These are phyloP conservation scores for Scaptomyza hsui DNA, from an alignment of 1,140 invertebrate genomes.

Conservation along the genomic window DNA sequence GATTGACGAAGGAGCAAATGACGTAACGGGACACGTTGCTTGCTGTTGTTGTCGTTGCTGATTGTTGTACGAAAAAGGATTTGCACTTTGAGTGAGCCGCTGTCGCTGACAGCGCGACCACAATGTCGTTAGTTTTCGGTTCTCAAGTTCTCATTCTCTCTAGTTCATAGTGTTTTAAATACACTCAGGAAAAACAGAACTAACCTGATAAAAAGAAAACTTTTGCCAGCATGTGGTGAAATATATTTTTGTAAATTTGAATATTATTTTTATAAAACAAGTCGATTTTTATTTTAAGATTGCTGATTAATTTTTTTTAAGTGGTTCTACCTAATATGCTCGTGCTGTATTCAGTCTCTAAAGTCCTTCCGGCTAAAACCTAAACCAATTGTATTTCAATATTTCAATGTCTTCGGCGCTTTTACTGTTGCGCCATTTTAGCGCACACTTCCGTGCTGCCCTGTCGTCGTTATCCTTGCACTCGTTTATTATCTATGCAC, in stretches of 20 bases:
- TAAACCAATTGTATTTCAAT: constrained; percentile 78
- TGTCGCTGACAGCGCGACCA: constrained; percentile 66
- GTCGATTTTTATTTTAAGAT: too few species aligned
- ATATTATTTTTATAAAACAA: too few species aligned
- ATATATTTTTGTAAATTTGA: too few species aligned
- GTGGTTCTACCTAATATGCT: too few species aligned
- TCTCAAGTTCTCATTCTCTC: constrained; percentile 2
- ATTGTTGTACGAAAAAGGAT: constrained; percentile 55
- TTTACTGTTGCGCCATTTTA: constrained; percentile 69
- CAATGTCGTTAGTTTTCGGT: constrained; percentile 53
- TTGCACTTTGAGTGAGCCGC: constrained; percentile 46
- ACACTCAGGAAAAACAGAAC: too few species aligned
- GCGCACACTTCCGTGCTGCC: constrained; percentile 47
- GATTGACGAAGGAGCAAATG: constrained; percentile 63
- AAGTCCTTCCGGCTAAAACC: constrained; percentile 19
- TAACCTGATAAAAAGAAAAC: too few species aligned
- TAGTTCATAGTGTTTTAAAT: neutral
- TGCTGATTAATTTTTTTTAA: too few species aligned
- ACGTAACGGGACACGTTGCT: constrained; percentile 10
- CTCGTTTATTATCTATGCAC: constrained; percentile 74
- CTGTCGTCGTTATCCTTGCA: constrained; percentile 72
- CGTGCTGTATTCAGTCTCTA: constrained; percentile 23
- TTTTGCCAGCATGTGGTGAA: too few species aligned
- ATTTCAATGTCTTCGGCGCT: constrained; percentile 68
- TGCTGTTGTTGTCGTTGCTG: neutral